phyloP scores from a whole-genome alignment of 2,797 vertebrate species.

The Mus spretus region DNA sequence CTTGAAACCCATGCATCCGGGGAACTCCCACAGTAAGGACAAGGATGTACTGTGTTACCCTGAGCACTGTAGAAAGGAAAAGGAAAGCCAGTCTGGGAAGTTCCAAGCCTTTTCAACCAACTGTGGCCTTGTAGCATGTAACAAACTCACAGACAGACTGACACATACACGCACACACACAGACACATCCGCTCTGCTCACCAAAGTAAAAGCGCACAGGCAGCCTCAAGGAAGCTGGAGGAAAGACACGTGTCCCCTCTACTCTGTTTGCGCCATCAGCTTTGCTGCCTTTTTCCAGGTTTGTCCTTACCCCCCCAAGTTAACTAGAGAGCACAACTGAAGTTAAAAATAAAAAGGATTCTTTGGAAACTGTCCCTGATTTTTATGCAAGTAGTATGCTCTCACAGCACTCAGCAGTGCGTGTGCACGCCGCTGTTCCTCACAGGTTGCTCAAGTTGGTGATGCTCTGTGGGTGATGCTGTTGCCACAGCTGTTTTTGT shows the following conservation, averaged over 20 bases:
- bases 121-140: conserved; percentile 84
- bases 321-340: conserved; percentile 88
- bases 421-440: conserved; percentile 84
- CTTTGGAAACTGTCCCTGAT: conserved; percentile 95
- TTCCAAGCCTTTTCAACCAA: conserved; percentile 89
- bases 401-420: conserved; percentile 87
- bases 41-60: conserved; percentile 90
- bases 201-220: conserved; percentile 86
- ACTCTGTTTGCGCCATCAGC: conserved; percentile 88
- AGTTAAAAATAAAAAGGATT: conserved; percentile 88
- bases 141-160: conserved; percentile 76
- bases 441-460: conserved; percentile 93
- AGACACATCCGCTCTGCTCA: conserved; percentile 61
- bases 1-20: conserved; percentile 90
- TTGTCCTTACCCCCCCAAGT: conserved; percentile 86
- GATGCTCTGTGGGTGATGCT: conserved; percentile 99
- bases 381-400: conserved; percentile 89
- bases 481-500: conserved; percentile 98
- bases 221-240: conserved; percentile 88
- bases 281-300: conserved; percentile 87
- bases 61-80: conserved; percentile 90
- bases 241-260: conserved; percentile 86
- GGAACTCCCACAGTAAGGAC: conserved; percentile 87
- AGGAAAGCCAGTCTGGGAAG: conserved; percentile 89
- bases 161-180: neutral